Percentiles rank a stretch among this genome's conserved stretches.
Conservation (phyloP, 1,140 invertebrate genomes). For the Drosophila ercepeae region DNA sequence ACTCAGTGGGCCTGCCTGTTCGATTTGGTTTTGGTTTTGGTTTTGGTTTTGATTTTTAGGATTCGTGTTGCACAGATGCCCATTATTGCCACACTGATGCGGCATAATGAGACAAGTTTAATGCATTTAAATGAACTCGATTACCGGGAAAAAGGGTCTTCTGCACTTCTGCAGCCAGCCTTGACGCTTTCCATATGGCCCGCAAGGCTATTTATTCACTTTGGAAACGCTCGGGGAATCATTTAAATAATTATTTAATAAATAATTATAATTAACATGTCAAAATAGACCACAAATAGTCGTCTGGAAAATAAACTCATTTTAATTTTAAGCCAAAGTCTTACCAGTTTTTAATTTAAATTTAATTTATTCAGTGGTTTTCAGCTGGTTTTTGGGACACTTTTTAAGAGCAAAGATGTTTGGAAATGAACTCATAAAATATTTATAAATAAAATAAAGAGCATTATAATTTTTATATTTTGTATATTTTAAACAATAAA, state of each 20-base stretch:
- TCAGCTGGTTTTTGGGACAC: too few species aligned
- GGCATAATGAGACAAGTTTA: conserved; percentile 47
- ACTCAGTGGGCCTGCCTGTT: conserved; percentile 25
- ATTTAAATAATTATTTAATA: not conserved
- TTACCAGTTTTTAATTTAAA: not conserved
- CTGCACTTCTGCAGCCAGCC: conserved; percentile 19
- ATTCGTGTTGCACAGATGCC: conserved; percentile 35
- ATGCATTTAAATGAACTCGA: conserved; percentile 77
- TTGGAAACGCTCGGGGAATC: not conserved
- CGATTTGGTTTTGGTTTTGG: not conserved
- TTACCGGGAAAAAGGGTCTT: conserved; percentile 31
- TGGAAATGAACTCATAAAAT: not conserved
- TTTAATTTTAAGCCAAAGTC: not conserved
- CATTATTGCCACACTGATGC: not conserved
- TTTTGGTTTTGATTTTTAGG: conserved; percentile 7
- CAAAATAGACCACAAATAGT: not conserved
- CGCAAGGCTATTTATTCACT: not conserved
- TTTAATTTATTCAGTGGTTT: not conserved
- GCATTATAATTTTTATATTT: not conserved
- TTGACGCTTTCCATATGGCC: conserved; percentile 44
- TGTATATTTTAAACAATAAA: not conserved
- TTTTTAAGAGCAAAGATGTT: too few species aligned
- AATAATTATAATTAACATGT: not conserved
- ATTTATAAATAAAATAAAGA: not conserved
- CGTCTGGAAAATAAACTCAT: not conserved